A percentile compares a stretch with the other conserved stretches of the same genome.
Evolutionary conservation across 2,888 invertebrate species (phyloP).

Genomic region (Plemyria rubiginata): DNA sequence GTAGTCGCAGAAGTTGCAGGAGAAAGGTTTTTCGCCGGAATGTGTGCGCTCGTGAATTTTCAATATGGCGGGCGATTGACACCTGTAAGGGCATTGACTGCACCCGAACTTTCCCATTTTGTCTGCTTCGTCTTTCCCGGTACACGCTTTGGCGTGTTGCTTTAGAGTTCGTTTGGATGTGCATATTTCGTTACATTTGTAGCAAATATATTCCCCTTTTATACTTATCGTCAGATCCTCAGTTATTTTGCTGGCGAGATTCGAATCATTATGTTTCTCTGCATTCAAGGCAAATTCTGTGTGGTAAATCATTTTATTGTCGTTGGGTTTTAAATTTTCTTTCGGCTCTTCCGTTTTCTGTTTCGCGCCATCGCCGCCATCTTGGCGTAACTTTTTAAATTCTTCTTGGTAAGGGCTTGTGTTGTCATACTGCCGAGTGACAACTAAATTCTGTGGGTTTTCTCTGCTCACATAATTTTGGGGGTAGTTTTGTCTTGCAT

Average conservation of each 20-base stretch:
- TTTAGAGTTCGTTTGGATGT: conserved; percentile 72
- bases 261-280: background rate
- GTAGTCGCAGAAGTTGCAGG: conserved; percentile 78
- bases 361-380: conserved; percentile 48
- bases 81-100: conserved; percentile 74
- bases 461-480: conserved; percentile 65
- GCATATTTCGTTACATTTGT: conserved; percentile 70
- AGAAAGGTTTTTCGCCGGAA: conserved; percentile 78
- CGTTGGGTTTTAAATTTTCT: conserved; percentile 72
- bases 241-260: conserved; percentile 50
- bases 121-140: conserved; percentile 54
- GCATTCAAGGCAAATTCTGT: conserved; percentile 42
- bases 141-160: conserved; percentile 68
- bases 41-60: conserved; percentile 81
- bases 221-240: conserved; percentile 68
- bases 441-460: conserved; percentile 75
- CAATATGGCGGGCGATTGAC: conserved; percentile 79
- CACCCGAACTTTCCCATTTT: conserved; percentile 73
- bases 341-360: conserved; percentile 67
- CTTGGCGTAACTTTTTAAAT: conserved; percentile 62
- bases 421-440: conserved; percentile 71
- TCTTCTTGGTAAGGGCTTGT: conserved; percentile 64
- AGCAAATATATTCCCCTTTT: conserved; percentile 73
- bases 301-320: conserved; percentile 67
- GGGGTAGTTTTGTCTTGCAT: conserved; percentile 64